Conservation (phyloP, 2,113 vertebrate species). For the Platanista minor region DNA sequence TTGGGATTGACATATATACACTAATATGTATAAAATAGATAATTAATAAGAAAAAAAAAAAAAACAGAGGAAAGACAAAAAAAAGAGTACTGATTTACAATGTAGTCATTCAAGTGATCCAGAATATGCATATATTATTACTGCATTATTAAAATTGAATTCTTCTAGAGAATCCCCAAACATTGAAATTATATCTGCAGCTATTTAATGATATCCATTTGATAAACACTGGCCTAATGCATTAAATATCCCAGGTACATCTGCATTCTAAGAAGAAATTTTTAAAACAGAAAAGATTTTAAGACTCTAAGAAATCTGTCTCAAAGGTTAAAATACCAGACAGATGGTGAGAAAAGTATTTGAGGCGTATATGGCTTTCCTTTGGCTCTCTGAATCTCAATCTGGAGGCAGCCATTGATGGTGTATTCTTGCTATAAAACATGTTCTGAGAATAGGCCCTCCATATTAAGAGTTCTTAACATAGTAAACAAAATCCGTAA, state of each 20-base stretch:
- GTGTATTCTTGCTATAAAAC: neutral
- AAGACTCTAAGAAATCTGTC: slow-evolving; percentile 6
- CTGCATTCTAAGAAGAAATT: neutral
- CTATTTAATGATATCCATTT: neutral
- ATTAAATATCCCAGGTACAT: neutral
- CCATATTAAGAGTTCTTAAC: neutral
- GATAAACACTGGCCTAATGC: neutral
- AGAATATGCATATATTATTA: neutral
- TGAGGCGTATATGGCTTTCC: neutral
- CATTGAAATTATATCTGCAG: neutral
- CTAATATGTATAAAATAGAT: no score
- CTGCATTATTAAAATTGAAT: neutral
- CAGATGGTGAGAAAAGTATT: slow-evolving; percentile 12
- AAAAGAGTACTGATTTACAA: neutral
- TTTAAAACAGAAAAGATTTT: neutral
- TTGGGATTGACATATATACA: no score
- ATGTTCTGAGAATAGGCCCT: neutral
- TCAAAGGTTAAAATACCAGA: slow-evolving; percentile 21
- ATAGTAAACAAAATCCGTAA: neutral
- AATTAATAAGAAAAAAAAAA: no score
- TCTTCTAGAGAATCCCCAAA: neutral
- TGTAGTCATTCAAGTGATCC: neutral
- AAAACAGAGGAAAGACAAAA: no score
- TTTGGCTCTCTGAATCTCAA: neutral
- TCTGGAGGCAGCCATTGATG: neutral